Base-by-base conservation (phyloP, 2,888 invertebrate genomes). In the Prenolepis imparis region DNA sequence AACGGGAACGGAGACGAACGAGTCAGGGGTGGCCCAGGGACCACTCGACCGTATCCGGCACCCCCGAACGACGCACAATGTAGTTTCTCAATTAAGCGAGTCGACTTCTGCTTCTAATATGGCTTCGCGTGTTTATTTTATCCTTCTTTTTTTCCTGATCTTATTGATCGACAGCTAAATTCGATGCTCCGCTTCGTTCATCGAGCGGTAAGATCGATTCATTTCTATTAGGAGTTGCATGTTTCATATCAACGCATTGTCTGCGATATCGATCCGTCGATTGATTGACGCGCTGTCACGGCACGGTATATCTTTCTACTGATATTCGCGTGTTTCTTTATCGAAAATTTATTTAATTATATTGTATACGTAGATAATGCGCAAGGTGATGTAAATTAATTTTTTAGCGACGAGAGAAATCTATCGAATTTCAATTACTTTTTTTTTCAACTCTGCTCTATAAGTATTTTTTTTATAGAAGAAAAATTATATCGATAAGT, bases 11-110 rank as follows among this genome's bases (percentile, higher is more conserved):
- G 28, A 82, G 82, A 84, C 77, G 73, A 73, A 68, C 86, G 85
- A 87, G 77, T 72, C 84, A 86, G 89, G 91, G 91, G 84, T 85
- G 83, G 84, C 68, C 88, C 92, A 92, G 92, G 92, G 88, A 75
- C 89, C 83, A 83, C 82, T 21, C 59, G 55, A 57, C 72, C 57
- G 59, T 74, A 84, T 80, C 67, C 39, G 68, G 89, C 64, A 82
- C 90, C 91, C 52, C 91, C 55, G 85, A n/a, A 12, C 74, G 18
- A 68, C 44, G 72, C 41, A 24, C 52, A 57, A 72, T 73, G 39
- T 73, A 28, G 57, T 32, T 59, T 57, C 57, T 39, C 6, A 77
- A 83, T 84, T 75, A 83, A 61, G 44, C 57, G 39, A 77, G n/a
- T 48, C n/a, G 52, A n/a, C 52, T 52, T 52, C 52, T 52, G 44